phyloP scores from a whole-genome alignment of 1,140 invertebrate genomes.

The Neodiprion lecontei region DNA sequence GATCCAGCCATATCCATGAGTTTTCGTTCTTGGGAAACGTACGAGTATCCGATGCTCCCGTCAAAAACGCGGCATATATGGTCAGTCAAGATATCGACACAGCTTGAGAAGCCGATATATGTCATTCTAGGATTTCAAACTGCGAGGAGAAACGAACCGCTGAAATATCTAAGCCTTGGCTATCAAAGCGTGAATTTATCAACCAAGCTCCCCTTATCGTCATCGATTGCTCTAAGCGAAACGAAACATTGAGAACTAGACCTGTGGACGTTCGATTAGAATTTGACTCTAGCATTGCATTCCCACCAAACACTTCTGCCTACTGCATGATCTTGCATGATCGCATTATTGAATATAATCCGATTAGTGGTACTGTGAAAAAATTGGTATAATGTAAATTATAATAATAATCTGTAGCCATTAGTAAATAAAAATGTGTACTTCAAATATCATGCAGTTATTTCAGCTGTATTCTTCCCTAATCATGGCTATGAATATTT shows the following conservation, averaged over 20 bases:
- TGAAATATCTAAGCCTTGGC: conserved; percentile 20
- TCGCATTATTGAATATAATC: not conserved
- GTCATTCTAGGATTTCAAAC: conserved; percentile 38
- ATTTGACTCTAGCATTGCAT: conserved; percentile 20
- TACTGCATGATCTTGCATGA: conserved; percentile 43
- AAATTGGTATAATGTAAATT: no score
- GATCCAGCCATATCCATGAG: no score
- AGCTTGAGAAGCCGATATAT: conserved; percentile 37
- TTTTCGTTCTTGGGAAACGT: no score
- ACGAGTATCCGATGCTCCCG: conserved; percentile 29
- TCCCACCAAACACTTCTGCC: conserved; percentile 31
- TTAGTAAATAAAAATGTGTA: no score
- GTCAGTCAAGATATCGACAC: conserved; percentile 33
- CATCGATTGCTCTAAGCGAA: conserved; percentile 38
- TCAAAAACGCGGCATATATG: conserved; percentile 34
- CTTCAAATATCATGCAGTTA: no score
- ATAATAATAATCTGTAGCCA: no score
- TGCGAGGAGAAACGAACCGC: conserved; percentile 24
- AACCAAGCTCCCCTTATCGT: conserved; percentile 28
- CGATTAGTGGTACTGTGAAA: no score
- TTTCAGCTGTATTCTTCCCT: no score
- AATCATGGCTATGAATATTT: no score
- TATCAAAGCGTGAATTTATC: conserved; percentile 29
- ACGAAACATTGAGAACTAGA: conserved; percentile 31
- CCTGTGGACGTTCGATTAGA: conserved; percentile 34